Evolutionary conservation across 2,797 vertebrate species (phyloP).

Genomic region (Microcaecilia unicolor): DNA sequence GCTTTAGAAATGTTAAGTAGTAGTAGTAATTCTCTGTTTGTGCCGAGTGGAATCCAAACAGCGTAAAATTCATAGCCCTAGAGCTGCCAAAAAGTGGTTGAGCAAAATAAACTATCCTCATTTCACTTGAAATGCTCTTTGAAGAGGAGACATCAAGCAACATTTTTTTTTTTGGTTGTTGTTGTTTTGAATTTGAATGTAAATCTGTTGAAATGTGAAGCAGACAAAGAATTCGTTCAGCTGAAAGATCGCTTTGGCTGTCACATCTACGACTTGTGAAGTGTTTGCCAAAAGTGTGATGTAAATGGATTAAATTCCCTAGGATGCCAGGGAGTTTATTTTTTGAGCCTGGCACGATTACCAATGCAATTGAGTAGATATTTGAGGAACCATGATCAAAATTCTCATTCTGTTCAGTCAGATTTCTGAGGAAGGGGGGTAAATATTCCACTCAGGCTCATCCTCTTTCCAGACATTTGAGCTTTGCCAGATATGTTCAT

Average conservation of each 20-base stretch:
- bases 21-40: too few relatives aligned
- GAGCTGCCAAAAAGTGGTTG: background rate
- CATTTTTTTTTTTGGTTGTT: background rate
- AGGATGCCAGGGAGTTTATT: too few relatives aligned
- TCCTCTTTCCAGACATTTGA: constrained; percentile 9
- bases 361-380: background rate
- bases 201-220: background rate
- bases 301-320: background rate
- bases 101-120: too few relatives aligned
- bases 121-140: background rate
- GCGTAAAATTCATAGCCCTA: background rate
- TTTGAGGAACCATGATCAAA: background rate
- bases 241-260: background rate
- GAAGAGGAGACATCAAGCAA: background rate
- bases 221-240: background rate
- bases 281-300: background rate
- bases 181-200: background rate
- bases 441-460: constrained; percentile 8
- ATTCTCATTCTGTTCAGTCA: background rate
- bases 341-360: background rate
- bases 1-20: too few relatives aligned
- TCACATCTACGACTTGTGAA: background rate
- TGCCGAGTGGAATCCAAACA: background rate
- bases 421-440: background rate
- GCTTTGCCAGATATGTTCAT: constrained; percentile 13